These are phyloP conservation scores for Laothoe populi DNA, from an alignment of 2,888 invertebrate species.

Conservation along the genomic window DNA sequence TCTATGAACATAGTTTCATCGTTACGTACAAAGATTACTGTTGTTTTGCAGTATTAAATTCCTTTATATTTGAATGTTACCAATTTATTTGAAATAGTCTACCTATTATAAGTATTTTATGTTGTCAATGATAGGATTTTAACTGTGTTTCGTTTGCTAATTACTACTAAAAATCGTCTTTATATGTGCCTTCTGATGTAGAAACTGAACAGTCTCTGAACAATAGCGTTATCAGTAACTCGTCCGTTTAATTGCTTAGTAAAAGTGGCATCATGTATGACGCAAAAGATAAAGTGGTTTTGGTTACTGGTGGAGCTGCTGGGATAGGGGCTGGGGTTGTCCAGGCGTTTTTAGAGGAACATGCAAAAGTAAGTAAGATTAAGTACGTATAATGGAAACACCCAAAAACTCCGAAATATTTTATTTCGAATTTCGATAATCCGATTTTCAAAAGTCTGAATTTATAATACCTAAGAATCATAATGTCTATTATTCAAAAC, in stretches of 20 bases:
- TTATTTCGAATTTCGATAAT: no score
- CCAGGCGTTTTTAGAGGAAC: constrained; percentile 55
- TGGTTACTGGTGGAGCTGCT: constrained; percentile 69
- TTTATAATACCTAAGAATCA: no score
- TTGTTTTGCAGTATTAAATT: not conserved
- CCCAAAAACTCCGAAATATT: no score
- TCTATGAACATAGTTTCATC: not conserved
- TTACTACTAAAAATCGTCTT: not conserved
- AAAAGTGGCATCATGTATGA: constrained; percentile 51
- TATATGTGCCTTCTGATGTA: not conserved
- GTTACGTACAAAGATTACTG: not conserved
- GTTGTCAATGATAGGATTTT: not conserved
- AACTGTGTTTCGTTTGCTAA: not conserved
- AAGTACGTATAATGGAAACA: not conserved
- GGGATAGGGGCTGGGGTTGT: constrained; percentile 70
- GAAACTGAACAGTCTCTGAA: not conserved
- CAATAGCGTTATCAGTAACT: not conserved
- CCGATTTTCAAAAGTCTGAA: no score
- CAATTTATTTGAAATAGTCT: not conserved
- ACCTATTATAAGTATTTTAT: no score
- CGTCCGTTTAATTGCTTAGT: constrained; percentile 5
- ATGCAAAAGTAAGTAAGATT: constrained; percentile 61
- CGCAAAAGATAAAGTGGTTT: constrained; percentile 58
- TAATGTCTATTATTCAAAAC: no score
- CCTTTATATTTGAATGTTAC: not conserved